Base-by-base conservation (phyloP, 1,140 invertebrate genomes). In the Gonioctena quinquepunctata region DNA sequence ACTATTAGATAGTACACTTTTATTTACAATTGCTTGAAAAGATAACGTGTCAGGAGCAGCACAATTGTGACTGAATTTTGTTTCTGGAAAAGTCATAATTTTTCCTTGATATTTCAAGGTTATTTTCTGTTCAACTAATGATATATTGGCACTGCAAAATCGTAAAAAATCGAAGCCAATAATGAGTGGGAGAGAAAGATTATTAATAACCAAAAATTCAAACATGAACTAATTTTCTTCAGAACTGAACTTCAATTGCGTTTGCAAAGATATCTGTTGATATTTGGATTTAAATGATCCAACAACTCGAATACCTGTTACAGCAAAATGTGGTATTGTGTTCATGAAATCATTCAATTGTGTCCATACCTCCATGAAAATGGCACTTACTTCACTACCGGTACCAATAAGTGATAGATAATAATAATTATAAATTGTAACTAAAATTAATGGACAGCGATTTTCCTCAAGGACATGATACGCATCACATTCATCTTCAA, bases 111-210 rank as follows among this genome's bases (percentile, higher is more conserved):
- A 48, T 8, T 1, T 19, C 18, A 27, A 63, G 13, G 18, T 63
- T 28, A n/a, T n/a, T n/a, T n/a, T n/a, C n/a, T n/a, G n/a, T n/a
- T n/a, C n/a, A n/a, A n/a, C n/a, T n/a, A n/a, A n/a, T n/a, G n/a
- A n/a, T n/a, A n/a, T n/a, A n/a, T n/a, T n/a, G n/a, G 27, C 27
- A 18, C 18, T 16, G 8, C 7, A n/a, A 13, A 16, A 33, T 19
- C 60, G 6, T 28, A 63, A 63, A n/a, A n/a, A 42, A 63, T 63
- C 60, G 33, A 6, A 63, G 7, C 60, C 60, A 5, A 63, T 16
- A 21, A 63, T 42, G 4, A 63, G 25, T n/a, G 28, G 60, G 27
- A 27, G 21, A 33, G 27, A n/a, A 27, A 63, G 27, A 27, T 18
- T 27, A 5, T 6, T 22, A 33, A 63, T 42, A 42, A 33, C n/a